Evolutionary conservation across 2,888 invertebrate species (phyloP).

Genomic region (Morpho deidamia): DNA sequence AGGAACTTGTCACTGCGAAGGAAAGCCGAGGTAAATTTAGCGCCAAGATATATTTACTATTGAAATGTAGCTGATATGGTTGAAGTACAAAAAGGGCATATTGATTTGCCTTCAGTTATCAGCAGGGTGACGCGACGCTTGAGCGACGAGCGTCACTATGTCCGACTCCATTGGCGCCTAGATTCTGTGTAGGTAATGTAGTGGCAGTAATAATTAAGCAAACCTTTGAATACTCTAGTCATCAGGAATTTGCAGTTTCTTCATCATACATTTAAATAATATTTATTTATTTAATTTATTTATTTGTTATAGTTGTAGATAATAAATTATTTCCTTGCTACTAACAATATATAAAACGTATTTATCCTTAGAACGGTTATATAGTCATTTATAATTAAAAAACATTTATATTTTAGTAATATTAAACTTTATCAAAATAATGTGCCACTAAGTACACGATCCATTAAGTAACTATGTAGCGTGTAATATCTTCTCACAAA

Average conservation of each 20-base stretch:
- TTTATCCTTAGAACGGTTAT: too few relatives aligned
- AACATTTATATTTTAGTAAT: too few relatives aligned
- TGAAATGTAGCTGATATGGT: background rate
- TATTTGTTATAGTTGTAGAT: too few relatives aligned
- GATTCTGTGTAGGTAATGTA: slow-evolving; percentile 24
- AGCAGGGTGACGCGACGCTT: slow-evolving; percentile 27
- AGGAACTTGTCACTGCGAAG: slow-evolving; percentile 67
- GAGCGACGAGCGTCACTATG: slow-evolving; percentile 25
- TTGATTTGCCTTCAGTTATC: slow-evolving; percentile 33
- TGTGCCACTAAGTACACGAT: too few relatives aligned
- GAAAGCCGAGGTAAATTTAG: slow-evolving; percentile 61
- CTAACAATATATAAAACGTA: too few relatives aligned
- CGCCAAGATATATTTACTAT: background rate
- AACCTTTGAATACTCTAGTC: background rate
- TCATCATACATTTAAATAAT: background rate
- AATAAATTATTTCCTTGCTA: too few relatives aligned
- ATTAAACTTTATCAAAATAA: too few relatives aligned
- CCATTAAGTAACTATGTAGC: too few relatives aligned
- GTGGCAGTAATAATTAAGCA: slow-evolving; percentile 18
- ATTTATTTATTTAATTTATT: too few relatives aligned
- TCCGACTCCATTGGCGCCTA: slow-evolving; percentile 30
- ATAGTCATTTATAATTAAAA: too few relatives aligned
- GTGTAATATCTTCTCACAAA: background rate
- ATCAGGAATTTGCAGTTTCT: background rate
- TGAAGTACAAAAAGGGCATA: slow-evolving; percentile 18